A percentile compares a stretch with the other conserved stretches of the same genome.
Evolutionary conservation across 2,888 invertebrate genomes (phyloP).

Genomic region (Lomographa bimaculata): DNA sequence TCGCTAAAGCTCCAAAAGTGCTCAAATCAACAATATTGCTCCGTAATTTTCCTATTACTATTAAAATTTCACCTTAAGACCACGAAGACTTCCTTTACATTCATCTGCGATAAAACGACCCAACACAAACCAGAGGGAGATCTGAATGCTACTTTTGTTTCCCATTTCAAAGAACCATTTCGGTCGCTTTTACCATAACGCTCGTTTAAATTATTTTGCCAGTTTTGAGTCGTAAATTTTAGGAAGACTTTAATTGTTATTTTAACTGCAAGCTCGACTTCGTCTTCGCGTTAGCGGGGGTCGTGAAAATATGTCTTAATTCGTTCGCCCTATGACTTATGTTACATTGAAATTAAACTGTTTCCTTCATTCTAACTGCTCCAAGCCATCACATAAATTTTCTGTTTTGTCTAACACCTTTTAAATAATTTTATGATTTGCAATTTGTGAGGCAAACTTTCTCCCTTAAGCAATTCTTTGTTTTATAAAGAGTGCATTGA

Average conservation of each 20-base stretch:
- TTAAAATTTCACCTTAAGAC: constrained; percentile 78
- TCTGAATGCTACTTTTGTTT: constrained; percentile 74
- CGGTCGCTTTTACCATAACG: constrained; percentile 62
- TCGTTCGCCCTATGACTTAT: constrained; percentile 77
- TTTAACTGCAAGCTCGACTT: constrained; percentile 81
- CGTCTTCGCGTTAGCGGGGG: constrained; percentile 61
- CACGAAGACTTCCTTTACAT: constrained; percentile 51
- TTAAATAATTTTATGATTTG: constrained; percentile 32
- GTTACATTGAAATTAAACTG: constrained; percentile 66
- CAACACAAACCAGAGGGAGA: constrained; percentile 57
- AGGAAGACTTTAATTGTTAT: constrained; percentile 82
- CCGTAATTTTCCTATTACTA: constrained; percentile 77
- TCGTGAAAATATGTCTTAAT: constrained; percentile 80
- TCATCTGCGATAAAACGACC: constrained; percentile 61
- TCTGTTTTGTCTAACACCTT: constrained; percentile 47
- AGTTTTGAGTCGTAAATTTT: constrained; percentile 81
- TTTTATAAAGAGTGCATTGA: constrained; percentile 17
- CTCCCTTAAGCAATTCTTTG: constrained; percentile 14
- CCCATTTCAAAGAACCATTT: constrained; percentile 70
- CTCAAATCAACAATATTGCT: constrained; percentile 73
- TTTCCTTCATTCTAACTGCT: constrained; percentile 45
- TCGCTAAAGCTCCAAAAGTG: constrained; percentile 49
- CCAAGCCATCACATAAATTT: constrained; percentile 47
- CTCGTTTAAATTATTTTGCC: constrained; percentile 78
- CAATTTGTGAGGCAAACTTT: constrained; percentile 26